Evolutionary conservation across 35 echinoderm and acorn worm species (phyloP), one percentile per base, ranked within the genome.

Genomic region (Eucidaris tribuloides): DNA sequence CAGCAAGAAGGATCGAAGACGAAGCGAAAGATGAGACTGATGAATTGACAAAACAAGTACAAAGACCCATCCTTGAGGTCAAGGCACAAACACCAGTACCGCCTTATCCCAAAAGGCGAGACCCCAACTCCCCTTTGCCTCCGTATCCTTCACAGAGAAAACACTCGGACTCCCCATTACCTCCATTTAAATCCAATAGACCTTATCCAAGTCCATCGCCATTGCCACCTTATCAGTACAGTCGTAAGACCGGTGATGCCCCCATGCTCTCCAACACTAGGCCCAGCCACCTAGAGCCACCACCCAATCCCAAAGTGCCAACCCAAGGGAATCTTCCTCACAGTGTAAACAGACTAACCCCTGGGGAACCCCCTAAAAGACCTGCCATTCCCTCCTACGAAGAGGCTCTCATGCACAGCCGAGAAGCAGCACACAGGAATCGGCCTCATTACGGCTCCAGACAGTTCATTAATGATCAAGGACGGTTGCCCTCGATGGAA

Each of bases 351-450:
- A 52, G 48, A n/a, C 9, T 52, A 11, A 9, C 48, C 48, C 9
- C 37, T 44, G 37, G 30, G 13, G 35, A 74, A 23, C n/a, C 28
- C 38, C 28, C 64, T 14, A 74, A 74, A n/a, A 33, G 68, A 44
- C 35, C 35, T 35, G 37, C 68, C 35, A 83, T 83, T 46, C 80
- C 80, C 44, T 43, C 36, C 33, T 83, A 83, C 52, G 58, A 83
- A 5, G 80, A 83, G 45, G 80, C 80, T 17, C 33, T 83, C 58
- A 32, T 24, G 22, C 57, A 60, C 18, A 37, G 80, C 23, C 62
- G 58, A 62, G 80, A 83, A 20, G 43, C 35, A 42, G 35, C 44
- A 14, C 22, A 18, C 9, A 74, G 37, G 41, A n/a, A 74, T 33
- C 68, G 44, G 41, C 24, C 41, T 22, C 33, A 74, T 9, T 38